Percentiles rank a stretch among this genome's conserved stretches.
Conservation (phyloP, 2,888 invertebrate genomes). For the Leistus spinibarbis region DNA sequence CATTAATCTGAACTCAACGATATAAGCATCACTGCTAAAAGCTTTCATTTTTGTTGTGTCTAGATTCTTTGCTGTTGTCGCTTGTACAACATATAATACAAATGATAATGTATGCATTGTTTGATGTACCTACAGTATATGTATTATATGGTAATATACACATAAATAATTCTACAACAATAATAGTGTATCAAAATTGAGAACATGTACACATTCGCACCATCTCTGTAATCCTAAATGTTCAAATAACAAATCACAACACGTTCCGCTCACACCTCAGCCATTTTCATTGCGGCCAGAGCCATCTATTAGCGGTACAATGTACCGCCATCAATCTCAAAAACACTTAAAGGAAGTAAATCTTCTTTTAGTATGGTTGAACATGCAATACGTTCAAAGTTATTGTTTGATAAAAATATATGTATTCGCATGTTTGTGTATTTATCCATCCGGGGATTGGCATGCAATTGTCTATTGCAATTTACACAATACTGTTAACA, state of each 20-base stretch:
- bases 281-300: not conserved
- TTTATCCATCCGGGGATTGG: not conserved
- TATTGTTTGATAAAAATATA: not conserved
- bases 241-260: not conserved
- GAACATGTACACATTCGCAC: not conserved
- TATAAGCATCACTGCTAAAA: too few species aligned
- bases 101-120: not conserved
- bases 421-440: too few species aligned
- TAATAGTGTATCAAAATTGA: not conserved
- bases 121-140: not conserved
- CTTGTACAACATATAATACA: not conserved
- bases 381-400: not conserved
- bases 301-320: too few species aligned
- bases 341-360: too few species aligned
- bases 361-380: not conserved
- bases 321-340: too few species aligned
- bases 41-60: too few species aligned
- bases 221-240: not conserved
- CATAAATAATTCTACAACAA: not conserved
- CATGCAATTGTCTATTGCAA: conserved; percentile 1
- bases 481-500: conserved; percentile 9
- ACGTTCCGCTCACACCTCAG: not conserved
- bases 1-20: too few species aligned
- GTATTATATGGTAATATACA: not conserved
- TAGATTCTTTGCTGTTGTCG: not conserved